Conservation (phyloP, 2,113 vertebrate genomes). For the Oryzias celebensis region DNA sequence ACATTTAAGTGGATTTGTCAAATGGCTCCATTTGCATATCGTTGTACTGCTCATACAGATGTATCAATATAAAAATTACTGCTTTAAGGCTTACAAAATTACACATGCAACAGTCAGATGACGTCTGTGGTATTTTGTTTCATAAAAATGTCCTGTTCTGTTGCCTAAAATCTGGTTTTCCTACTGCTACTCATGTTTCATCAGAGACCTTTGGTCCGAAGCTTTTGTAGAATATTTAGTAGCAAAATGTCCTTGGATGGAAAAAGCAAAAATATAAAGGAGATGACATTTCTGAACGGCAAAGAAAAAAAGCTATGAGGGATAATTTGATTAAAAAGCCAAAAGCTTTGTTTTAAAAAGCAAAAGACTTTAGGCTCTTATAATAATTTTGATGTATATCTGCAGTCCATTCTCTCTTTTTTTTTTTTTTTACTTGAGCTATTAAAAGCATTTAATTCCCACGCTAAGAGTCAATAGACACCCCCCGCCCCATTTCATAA, state of each 20-base stretch:
- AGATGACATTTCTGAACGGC: constrained; percentile 60
- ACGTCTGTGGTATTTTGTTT: constrained; percentile 25
- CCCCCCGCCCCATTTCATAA: constrained; percentile 60
- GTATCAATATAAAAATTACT: constrained; percentile 18
- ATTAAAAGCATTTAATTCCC: constrained; percentile 69
- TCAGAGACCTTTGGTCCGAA: constrained; percentile 39
- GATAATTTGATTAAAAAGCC: constrained; percentile 39
- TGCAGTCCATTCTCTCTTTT: constrained; percentile 23
- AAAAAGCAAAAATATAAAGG: constrained; percentile 30
- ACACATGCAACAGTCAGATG: constrained; percentile 24
- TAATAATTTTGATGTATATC: constrained; percentile 52
- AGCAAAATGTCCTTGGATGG: constrained; percentile 67
- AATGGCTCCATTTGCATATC: constrained; percentile 11
- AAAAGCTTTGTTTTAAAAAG: constrained; percentile 53
- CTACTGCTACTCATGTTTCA: constrained; percentile 41
- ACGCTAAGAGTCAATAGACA: constrained; percentile 59
- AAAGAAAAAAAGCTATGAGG: constrained; percentile 48
- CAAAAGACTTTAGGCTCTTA: constrained; percentile 53
- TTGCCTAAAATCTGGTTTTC: constrained; percentile 23
- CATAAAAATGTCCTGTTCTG: constrained; percentile 1
- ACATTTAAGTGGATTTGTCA: constrained; percentile 20
- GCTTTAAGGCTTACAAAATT: constrained; percentile 12
- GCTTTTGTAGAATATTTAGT: constrained; percentile 54
- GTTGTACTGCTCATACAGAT: constrained; percentile 8
- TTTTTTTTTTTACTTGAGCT: constrained; percentile 66